Base-by-base conservation (phyloP, 2,888 invertebrate genomes). In the Tinea pellionella region DNA sequence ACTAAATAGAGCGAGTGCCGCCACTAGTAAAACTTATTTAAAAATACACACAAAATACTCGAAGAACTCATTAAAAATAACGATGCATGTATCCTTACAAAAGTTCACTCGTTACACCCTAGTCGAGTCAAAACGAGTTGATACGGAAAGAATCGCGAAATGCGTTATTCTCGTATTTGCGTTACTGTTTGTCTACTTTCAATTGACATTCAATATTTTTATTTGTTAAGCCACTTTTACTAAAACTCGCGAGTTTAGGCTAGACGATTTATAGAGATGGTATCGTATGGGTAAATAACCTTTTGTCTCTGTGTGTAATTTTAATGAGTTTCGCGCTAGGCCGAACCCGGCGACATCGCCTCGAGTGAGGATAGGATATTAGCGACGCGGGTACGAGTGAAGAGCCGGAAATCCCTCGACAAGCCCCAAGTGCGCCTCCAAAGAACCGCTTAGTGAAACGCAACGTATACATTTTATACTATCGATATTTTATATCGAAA, bases 281-380 rank as follows among this genome's bases (percentile, higher is more conserved):
- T 53, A 53, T 53, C 53, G 13, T 6, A 12, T 16, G 24, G 18
- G 53, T 53, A 16, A 15, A 24, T 59, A 59, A 57, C 57, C 71
- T 71, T 77, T 76, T 74, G 73, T 73, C 68, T 69, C 70, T 70
- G 73, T 75, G 76, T 78, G 78, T 84, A 83, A 83, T 82, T 84
- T 85, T 83, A 85, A 86, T 83, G 85, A 85, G 82, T 82, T 84
- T 83, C 74, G 72, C 78, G 75, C 76, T 74, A 75, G 78, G 72
- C 75, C 70, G 65, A 59, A 15, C 63, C 61, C 65, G 65, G 66
- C 72, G 74, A 73, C 76, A 69, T 67, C 69, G 77, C 75, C 73
- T 66, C 71, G 68, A 76, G 76, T 75, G 72, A 77, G 79, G 74
- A 77, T 57, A 53, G 56, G 60, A 63, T 63, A 64, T 63, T 63